Percentiles rank a stretch among this genome's conserved stretches.
Conservation (phyloP, 2,797 vertebrate species). For the Hypotaenidia okinawae region DNA sequence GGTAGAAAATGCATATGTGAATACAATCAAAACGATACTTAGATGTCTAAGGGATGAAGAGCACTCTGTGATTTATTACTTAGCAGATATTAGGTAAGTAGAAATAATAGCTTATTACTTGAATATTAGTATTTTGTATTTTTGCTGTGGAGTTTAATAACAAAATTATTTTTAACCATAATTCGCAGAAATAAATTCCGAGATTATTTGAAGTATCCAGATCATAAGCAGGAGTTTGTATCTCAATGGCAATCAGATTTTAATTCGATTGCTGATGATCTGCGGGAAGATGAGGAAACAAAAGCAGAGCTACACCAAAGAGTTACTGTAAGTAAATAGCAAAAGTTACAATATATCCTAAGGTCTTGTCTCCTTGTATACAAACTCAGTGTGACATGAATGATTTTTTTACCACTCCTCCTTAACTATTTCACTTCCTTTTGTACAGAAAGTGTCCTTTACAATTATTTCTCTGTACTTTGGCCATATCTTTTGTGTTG, state of each 20-base stretch:
- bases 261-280: slow-evolving; percentile 85
- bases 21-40: slow-evolving; percentile 82
- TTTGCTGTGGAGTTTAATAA: background rate
- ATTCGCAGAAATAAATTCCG: slow-evolving; percentile 75
- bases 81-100: slow-evolving; percentile 85
- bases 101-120: background rate
- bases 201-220: slow-evolving; percentile 83
- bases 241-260: slow-evolving; percentile 90
- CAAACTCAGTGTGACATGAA: background rate
- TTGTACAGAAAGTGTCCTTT: background rate
- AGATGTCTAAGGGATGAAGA: slow-evolving; percentile 82
- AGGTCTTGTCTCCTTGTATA: background rate
- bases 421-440: background rate
- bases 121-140: background rate
- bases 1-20: slow-evolving; percentile 82
- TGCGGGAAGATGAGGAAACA: slow-evolving; percentile 88
- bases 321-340: slow-evolving; percentile 82
- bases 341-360: background rate
- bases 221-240: slow-evolving; percentile 90
- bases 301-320: slow-evolving; percentile 91
- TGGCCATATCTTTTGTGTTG: background rate
- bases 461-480: background rate
- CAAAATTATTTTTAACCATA: background rate
- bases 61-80: slow-evolving; percentile 74
- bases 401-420: background rate